Evolutionary conservation across 2,113 vertebrate species (phyloP).

Genomic region (Petrocephalus microphthalmus): DNA sequence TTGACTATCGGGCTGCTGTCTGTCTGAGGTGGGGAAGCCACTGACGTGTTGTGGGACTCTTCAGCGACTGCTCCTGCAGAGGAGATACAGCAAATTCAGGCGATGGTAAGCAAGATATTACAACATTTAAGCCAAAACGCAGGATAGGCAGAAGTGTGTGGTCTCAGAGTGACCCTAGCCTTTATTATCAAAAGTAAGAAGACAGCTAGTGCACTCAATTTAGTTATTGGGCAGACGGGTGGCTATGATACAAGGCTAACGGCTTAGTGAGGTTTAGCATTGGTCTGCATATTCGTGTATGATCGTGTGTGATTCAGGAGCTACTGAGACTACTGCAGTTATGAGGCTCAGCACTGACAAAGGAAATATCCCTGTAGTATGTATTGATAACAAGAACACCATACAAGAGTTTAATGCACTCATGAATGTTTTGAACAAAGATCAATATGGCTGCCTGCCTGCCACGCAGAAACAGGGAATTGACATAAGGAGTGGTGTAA

Average conservation of each 20-base stretch:
- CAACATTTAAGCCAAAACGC: neutral
- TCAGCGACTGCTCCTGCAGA: neutral
- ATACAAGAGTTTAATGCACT: neutral
- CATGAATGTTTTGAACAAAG: neutral
- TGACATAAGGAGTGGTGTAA: neutral
- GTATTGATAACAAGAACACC: neutral
- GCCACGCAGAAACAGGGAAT: neutral
- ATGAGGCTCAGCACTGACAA: neutral
- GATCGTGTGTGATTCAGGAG: neutral
- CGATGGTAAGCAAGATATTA: neutral
- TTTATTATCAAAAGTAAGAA: neutral
- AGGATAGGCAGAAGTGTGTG: neutral
- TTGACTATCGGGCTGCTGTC: neutral
- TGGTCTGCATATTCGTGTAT: neutral
- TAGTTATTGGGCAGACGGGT: neutral
- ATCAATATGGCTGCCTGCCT: neutral
- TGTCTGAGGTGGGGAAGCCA: neutral
- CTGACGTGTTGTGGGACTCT: neutral
- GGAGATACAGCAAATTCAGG: neutral
- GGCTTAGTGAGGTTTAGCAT: neutral
- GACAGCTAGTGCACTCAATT: neutral
- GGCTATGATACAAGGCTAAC: neutral
- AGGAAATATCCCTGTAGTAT: neutral
- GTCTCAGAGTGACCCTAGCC: neutral
- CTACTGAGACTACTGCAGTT: neutral